A percentile compares a stretch with the other conserved stretches of the same genome.
Conservation (phyloP, 1,140 invertebrate genomes). For the Spodoptera litura region DNA sequence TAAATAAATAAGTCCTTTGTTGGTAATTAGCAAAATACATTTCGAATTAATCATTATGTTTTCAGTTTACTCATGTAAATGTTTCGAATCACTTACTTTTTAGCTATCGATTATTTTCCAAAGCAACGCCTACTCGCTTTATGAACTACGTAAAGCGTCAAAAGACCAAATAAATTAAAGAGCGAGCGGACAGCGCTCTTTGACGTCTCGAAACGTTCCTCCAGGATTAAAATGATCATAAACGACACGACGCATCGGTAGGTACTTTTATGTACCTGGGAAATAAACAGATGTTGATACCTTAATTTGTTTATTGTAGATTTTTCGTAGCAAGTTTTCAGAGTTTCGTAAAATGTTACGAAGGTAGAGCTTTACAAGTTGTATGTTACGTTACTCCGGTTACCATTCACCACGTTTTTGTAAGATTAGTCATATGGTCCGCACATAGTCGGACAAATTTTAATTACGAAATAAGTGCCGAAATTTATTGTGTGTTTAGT, state of each 20-base stretch:
- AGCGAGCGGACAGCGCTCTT: slow-evolving; percentile 1
- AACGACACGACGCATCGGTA: background rate
- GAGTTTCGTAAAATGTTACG: background rate
- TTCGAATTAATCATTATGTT: too few species aligned
- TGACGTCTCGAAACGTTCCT: slow-evolving; percentile 12
- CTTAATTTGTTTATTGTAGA: background rate
- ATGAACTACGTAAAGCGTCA: slow-evolving; percentile 11
- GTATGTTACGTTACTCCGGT: too few species aligned
- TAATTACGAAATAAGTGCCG: too few species aligned
- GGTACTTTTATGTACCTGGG: background rate
- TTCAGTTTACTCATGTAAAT: too few species aligned
- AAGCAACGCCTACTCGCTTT: background rate
- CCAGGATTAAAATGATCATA: slow-evolving; percentile 28
- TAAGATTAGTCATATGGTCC: too few species aligned
- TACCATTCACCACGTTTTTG: too few species aligned
- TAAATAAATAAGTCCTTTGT: too few species aligned
- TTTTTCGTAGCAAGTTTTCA: background rate
- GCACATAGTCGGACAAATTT: too few species aligned
- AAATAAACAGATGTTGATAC: background rate
- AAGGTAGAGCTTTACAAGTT: background rate
- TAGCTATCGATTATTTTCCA: background rate
- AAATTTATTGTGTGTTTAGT: too few species aligned
- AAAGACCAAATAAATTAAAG: slow-evolving; percentile 35
- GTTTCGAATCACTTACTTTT: too few species aligned
- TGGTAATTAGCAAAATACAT: too few species aligned